Evolutionary conservation across 2,888 invertebrate genomes (phyloP).

Genomic region (Brachypalpus laphriformis): DNA sequence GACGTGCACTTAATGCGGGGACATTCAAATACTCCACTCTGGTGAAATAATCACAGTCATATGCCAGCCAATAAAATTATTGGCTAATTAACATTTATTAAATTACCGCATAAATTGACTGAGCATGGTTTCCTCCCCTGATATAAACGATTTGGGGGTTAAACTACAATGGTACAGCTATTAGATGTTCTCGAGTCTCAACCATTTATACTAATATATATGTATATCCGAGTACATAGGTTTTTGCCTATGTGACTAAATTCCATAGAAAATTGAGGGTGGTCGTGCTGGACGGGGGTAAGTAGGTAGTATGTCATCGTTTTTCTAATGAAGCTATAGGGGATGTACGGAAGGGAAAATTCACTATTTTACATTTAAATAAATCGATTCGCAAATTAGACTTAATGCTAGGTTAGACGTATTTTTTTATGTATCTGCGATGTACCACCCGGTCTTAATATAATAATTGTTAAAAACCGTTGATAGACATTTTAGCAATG

Average conservation of each 20-base stretch:
- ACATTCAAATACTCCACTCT: conserved; percentile 11
- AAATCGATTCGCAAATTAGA: conserved; percentile 37
- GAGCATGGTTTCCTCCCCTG: conserved; percentile 19
- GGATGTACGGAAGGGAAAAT: not conserved
- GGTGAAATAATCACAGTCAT: conserved; percentile 36
- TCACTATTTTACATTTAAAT: conserved; percentile 29
- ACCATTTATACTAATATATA: not conserved
- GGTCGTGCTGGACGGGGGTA: not conserved
- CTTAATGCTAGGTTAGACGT: not conserved
- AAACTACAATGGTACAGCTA: conserved; percentile 25
- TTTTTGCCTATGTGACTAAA: conserved; percentile 12
- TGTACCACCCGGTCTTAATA: not conserved
- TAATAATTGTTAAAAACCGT: conserved; percentile 2
- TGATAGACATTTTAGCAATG: conserved; percentile 10
- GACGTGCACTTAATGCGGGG: not conserved
- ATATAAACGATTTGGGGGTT: conserved; percentile 18
- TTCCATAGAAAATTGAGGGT: not conserved
- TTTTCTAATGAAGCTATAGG: not conserved
- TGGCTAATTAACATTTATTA: conserved; percentile 63
- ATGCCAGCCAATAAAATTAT: conserved; percentile 57
- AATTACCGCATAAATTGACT: conserved; percentile 49
- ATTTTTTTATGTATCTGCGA: conserved; percentile 13
- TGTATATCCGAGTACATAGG: too few species aligned
- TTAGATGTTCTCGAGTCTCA: conserved; percentile 10
- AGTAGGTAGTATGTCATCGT: not conserved